phyloP scores from a whole-genome alignment of 2,113 vertebrate species.

The Misgurnus anguillicaudatus region DNA sequence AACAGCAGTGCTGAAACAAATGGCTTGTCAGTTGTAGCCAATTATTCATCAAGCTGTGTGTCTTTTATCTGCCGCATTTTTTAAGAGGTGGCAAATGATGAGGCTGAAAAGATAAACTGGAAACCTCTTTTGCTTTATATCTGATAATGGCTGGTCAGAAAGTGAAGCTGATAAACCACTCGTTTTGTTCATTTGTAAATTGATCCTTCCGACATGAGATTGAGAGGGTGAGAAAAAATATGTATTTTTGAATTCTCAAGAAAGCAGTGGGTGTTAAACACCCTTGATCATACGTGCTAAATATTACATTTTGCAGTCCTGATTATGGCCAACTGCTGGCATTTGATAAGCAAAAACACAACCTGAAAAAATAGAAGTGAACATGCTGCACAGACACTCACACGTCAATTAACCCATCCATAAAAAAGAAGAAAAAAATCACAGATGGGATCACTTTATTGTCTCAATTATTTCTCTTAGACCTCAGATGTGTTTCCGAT shows the following conservation, averaged over 20 bases:
- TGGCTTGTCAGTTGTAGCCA: constrained; percentile 6
- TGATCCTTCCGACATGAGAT: not conserved
- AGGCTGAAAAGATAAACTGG: not conserved
- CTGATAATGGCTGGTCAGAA: not conserved
- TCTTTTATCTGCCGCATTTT: not conserved
- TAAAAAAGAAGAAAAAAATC: no score
- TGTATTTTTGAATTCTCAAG: not conserved
- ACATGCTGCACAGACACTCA: not conserved
- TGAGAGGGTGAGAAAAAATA: not conserved
- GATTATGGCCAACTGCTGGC: not conserved
- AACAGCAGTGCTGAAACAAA: not conserved
- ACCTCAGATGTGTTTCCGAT: no score
- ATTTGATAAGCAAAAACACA: not conserved
- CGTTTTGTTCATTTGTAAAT: not conserved
- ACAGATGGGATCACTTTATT: no score
- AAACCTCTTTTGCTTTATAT: not conserved
- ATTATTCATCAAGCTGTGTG: constrained; percentile 17
- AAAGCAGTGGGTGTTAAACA: constrained; percentile 22
- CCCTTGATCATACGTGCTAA: not conserved
- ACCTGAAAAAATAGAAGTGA: not conserved
- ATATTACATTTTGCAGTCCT: constrained; percentile 10
- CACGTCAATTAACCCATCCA: not conserved
- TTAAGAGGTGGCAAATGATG: not conserved
- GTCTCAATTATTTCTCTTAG: no score
- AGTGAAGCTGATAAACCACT: not conserved